phyloP scores from a whole-genome alignment of 2,113 vertebrate species.

The Verasper variegatus region DNA sequence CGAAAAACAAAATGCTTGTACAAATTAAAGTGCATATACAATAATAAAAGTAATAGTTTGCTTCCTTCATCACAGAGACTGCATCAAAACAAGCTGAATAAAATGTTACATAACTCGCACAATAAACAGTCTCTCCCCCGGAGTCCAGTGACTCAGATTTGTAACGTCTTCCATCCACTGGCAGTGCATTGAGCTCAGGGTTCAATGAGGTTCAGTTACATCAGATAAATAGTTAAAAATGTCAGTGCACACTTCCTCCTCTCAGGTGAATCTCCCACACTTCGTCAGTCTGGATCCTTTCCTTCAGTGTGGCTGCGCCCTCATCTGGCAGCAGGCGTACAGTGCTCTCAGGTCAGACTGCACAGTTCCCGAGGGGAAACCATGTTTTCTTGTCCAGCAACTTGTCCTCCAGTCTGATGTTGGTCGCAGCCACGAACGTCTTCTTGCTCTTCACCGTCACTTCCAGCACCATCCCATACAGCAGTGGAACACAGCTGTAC shows the following conservation, averaged over 20 bases:
- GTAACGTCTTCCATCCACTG: conserved; percentile 39
- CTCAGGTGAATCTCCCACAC: neutral
- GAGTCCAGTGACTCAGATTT: conserved; percentile 16
- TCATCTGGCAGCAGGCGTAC: conserved; percentile 43
- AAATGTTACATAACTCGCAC: neutral
- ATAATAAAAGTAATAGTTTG: neutral
- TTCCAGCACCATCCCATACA: conserved; percentile 82
- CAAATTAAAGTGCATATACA: conserved; percentile 35
- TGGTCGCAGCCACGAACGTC: conserved; percentile 83
- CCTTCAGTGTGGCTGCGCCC: conserved; percentile 36
- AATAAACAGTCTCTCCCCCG: conserved; percentile 26
- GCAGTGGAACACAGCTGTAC: conserved; percentile 74
- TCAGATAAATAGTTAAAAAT: conserved; percentile 33
- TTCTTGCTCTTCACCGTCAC: conserved; percentile 88
- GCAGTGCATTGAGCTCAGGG: neutral
- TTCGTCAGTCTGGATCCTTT: neutral
- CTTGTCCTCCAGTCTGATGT: conserved; percentile 80
- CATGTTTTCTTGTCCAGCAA: conserved; percentile 84
- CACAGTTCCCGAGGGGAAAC: conserved; percentile 84
- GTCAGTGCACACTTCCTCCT: neutral
- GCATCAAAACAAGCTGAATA: neutral
- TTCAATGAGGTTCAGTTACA: conserved; percentile 4
- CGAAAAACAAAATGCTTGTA: conserved; percentile 5
- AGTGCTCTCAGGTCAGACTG: conserved; percentile 69
- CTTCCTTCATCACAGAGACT: conserved; percentile 21